These are phyloP conservation scores for Aradus depressus DNA, from an alignment of 2,888 invertebrate species.

Conservation along the genomic window DNA sequence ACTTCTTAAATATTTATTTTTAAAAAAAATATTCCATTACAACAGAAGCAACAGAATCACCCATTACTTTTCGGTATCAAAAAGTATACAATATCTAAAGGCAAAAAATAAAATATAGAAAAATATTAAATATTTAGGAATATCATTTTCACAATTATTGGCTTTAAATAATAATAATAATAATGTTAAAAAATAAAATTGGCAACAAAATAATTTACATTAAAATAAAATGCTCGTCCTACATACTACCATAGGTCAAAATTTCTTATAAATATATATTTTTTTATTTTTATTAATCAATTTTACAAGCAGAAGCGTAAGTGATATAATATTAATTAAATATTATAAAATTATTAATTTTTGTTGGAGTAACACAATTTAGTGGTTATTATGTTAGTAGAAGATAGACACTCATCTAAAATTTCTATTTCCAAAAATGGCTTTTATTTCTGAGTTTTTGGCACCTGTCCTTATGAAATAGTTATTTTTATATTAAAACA, in stretches of 20 bases:
- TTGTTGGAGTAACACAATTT: conserved; percentile 12
- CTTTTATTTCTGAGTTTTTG: too few relatives aligned
- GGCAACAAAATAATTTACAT: conserved; percentile 15
- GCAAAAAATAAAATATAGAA: conserved; percentile 4
- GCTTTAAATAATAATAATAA: background rate
- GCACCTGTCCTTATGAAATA: too few relatives aligned
- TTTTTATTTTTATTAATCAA: background rate
- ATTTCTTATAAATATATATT: conserved; percentile 2
- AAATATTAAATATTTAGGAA: conserved; percentile 9
- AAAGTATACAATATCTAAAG: conserved; percentile 9
- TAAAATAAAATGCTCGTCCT: conserved; percentile 1
- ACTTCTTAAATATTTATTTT: conserved; percentile 10
- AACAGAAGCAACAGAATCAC: conserved; percentile 12
- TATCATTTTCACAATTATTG: conserved; percentile 8
- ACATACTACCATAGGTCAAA: conserved; percentile 11
- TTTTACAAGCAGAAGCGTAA: conserved; percentile 18
- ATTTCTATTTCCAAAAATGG: conserved; percentile 10
- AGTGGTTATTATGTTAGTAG: conserved; percentile 4
- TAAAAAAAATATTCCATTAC: conserved; percentile 12
- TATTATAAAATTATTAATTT: conserved; percentile 4
- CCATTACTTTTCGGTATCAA: conserved; percentile 12
- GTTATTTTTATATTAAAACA: too few relatives aligned
- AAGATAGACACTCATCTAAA: conserved; percentile 14
- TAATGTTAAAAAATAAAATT: background rate
- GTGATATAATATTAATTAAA: too few relatives aligned